Evolutionary conservation across 2,888 invertebrate genomes (phyloP).

Genomic region (Spatulosminthurus flaviceps): DNA sequence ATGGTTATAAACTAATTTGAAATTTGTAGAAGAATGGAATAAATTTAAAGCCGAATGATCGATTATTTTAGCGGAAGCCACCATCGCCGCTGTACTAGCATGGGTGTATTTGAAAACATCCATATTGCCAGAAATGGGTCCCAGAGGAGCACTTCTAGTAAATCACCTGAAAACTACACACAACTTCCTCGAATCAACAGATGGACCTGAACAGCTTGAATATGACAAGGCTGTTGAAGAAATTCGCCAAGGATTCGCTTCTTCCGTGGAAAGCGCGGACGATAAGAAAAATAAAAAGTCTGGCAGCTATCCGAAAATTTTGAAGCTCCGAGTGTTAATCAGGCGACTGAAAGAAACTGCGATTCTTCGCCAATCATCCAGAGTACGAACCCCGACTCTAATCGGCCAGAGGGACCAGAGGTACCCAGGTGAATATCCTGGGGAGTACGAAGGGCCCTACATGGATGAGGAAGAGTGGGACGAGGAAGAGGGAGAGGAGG

Average conservation of each 20-base stretch:
- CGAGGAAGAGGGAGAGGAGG: too few species aligned
- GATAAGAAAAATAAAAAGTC: slow-evolving; percentile 10
- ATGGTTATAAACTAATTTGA: not conserved
- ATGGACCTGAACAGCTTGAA: slow-evolving; percentile 35
- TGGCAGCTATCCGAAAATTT: slow-evolving; percentile 16
- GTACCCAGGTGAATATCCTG: not conserved
- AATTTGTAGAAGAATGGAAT: too few species aligned
- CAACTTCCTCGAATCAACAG: not conserved
- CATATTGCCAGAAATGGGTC: slow-evolving; percentile 38
- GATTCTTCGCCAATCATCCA: slow-evolving; percentile 11
- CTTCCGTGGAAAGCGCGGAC: not conserved
- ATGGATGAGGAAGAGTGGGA: too few species aligned
- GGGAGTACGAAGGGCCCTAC: not conserved
- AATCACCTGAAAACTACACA: slow-evolving; percentile 24
- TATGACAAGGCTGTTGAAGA: slow-evolving; percentile 44
- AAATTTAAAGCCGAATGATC: too few species aligned
- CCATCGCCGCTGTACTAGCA: slow-evolving; percentile 33
- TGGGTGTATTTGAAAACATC: slow-evolving; percentile 46
- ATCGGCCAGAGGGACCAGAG: not conserved
- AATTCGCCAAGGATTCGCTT: slow-evolving; percentile 2
- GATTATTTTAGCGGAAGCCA: slow-evolving; percentile 37
- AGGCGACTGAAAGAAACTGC: slow-evolving; percentile 47
- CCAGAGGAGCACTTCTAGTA: slow-evolving; percentile 16
- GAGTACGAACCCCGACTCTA: not conserved
- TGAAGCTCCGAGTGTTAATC: slow-evolving; percentile 41